Conservation (phyloP, 1,140 invertebrate genomes). For the Spodoptera frugiperda region DNA sequence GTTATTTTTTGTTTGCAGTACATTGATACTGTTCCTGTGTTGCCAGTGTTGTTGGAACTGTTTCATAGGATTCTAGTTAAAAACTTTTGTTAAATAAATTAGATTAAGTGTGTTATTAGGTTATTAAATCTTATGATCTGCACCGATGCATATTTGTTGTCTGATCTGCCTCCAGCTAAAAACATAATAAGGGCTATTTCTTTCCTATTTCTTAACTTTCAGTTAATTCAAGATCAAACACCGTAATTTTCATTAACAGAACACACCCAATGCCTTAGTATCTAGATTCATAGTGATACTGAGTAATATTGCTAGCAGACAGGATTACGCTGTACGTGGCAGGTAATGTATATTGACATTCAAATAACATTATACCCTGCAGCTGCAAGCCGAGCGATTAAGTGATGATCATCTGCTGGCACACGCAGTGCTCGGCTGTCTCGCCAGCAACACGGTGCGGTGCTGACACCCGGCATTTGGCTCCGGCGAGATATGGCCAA, state of each 20-base stretch:
- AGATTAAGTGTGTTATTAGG: no score
- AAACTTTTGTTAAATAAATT: no score
- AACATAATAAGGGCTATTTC: no score
- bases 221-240: no score
- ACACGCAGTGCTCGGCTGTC: neutral
- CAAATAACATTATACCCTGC: neutral
- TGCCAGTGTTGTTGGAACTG: neutral
- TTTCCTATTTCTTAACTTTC: no score
- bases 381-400: conserved; percentile 1
- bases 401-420: neutral
- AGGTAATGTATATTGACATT: neutral
- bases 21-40: conserved; percentile 7
- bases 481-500: neutral
- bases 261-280: no score
- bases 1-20: conserved; percentile 12
- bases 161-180: no score
- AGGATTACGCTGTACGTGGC: neutral
- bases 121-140: no score
- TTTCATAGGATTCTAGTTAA: neutral
- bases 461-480: neutral
- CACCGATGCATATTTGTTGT: no score
- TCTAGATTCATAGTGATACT: no score
- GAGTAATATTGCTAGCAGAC: neutral
- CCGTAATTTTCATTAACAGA: no score
- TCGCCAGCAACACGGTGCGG: no score